Base-by-base conservation (phyloP, 2,113 vertebrate species). In the Microtus ochrogaster region DNA sequence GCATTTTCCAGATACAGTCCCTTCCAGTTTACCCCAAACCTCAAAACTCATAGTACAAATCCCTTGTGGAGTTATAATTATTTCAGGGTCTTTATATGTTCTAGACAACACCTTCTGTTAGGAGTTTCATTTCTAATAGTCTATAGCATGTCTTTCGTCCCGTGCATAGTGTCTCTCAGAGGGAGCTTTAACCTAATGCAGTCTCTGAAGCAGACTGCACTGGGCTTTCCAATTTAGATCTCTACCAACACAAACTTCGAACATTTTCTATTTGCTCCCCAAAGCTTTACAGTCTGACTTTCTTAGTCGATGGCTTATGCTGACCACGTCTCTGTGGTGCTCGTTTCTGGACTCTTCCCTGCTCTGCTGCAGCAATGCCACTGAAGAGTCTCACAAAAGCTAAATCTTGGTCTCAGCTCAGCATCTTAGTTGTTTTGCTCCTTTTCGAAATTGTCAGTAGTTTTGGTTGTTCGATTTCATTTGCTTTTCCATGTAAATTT, bases 71-170 rank as follows among this genome's bases (percentile, higher is more conserved):
- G 28, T 26, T 70, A 58, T 61, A 41, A n/a, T 66, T 74, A 88
- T 91, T 89, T 79, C 76, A n/a, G 84, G n/a, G 90, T 68, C 55
- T 89, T 95, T 76, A 81, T 28, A 89, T 11, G 3, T 89, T 84
- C 72, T 63, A 16, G 24, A 41, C 33, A 76, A 13, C 39, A 72
- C 52, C 7, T 30, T 96, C 72, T n/a, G 16, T 28, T 91, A 47
- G 14, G 83, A 39, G 86, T 70, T 26, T 93, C 72, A 94, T 41
- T 76, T 83, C 78, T 41, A 93, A 10, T 52, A 70, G 63, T 73
- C 30, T 74, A 24, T 3, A 89, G 63, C n/a, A 36, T 92, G 61
- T 79, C 47, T 93, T 73, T 74, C 26, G 63, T 78, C 79, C 26
- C 24, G 7, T 89, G 11, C 88, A 47, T 7, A 73, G 52, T 61